Base-by-base conservation (phyloP, 92 coral and sea anemone species). In the Heteractis magnifica region DNA sequence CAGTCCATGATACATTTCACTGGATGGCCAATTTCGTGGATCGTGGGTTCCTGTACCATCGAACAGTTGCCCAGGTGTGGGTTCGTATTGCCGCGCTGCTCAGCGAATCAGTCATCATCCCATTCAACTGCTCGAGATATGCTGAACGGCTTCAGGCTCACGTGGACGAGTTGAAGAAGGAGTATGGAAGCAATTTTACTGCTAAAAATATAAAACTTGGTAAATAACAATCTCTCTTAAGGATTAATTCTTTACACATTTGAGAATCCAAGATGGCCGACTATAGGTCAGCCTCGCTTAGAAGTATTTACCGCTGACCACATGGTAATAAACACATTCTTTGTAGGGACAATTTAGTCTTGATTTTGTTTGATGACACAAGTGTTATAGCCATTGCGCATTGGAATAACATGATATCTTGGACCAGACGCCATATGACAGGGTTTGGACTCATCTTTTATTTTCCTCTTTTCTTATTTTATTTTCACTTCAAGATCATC, bases 1-100 rank as follows among this genome's bases (percentile, higher is more conserved):
- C 92, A 20, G 80, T 93, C 49, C 91, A 91, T 65, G 97, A 93
- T 77, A 64, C 88, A 0, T 93, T 93, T 85, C 81, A 93, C 71
- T 93, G 92, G 92, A 71, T 91, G 90, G 82, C 92, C 81, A 91
- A 79, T n/a, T 93, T 93, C 77, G 97, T 93, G 52, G 97, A 93
- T 82, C 97, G 91, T 44, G 88, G 90, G 6, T 93, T 93, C 68
- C 81, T 77, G 15, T 90, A 86, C 62, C 97, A 93, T 71, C 92
- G 92, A 34, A 86, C 94, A 3, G 71, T 93, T 2, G 76, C 94
- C 9, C 97, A 93, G 74, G 77, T 93, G 14, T 93, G 97, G 97
- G 75, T 88, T 2, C 89, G 86, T 79, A 53, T 93, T 26, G 83
- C 84, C 52, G 52, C 86, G 48, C 48, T 76, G 0, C 86, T 93